Evolutionary conservation across 2,113 vertebrate species (phyloP), one percentile per base, ranked within the genome.

Genomic region (Turdus rufiventris): DNA sequence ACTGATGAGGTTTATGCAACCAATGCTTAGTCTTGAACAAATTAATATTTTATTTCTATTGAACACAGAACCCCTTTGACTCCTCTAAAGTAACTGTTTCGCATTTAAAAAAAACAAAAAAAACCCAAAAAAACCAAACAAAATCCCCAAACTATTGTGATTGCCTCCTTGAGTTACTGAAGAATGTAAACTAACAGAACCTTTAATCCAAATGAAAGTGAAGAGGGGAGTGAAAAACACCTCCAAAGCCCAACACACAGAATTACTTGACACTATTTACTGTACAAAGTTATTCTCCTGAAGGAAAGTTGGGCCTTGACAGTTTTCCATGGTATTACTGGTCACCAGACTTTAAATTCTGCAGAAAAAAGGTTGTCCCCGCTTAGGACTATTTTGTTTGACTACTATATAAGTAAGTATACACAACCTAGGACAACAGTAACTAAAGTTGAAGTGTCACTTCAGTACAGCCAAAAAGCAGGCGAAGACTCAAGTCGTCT

Each of bases 1-100:
- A 80, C 60, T 45, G 61, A 48, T 63, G 75, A 89, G 63, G 70
- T 84, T 93, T 95, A 87, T 43, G 50, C 51, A 95, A 93, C 21
- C 42, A 95, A 17, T 28, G 11, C 54, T 93, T 66, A 54, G 43
- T 47, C 67, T 80, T 83, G 60, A 88, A 86, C 17, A 88, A 63
- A 93, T 60, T 60, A 90, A 43, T 34, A 40, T 88, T 91, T 91
- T 60, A 78, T 85, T 94, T 77, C n/a, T 33, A 72, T 38, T 84
- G 63, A 95, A 76, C 17, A 67, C 21, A 56, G 28, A 56, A 15
- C 9, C 0, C 13, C 10, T 1, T 70, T 0, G 0, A 76, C 54
- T 85, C 76, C 34, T 70, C 42, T 76, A 28, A 94, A 86, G 75
- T 51, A 73, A 67, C 18, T 0, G 4, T 16, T 89, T 66, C 5